These are phyloP conservation scores for Ailurus styani DNA, from an alignment of 2,113 vertebrate species.

Conservation along the genomic window DNA sequence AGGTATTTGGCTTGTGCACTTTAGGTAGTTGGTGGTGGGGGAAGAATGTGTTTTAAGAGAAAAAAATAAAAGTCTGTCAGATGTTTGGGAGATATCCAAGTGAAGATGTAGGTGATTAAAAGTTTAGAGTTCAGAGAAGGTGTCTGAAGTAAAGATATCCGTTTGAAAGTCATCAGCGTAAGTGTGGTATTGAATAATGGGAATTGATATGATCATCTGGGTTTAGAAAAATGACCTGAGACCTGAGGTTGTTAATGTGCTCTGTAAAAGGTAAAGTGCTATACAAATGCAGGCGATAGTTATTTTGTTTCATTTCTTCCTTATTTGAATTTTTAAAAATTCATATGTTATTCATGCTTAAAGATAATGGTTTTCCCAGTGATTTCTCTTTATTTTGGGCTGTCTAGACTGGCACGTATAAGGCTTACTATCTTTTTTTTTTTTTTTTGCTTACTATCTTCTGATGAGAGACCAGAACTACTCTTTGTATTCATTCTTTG, in stretches of 20 bases:
- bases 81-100: neutral
- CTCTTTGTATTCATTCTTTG: constrained; percentile 5
- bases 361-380: neutral
- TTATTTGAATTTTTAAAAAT: neutral
- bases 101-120: neutral
- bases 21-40: neutral
- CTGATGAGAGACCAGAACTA: neutral
- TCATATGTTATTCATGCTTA: neutral
- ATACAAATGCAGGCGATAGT: neutral
- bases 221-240: neutral
- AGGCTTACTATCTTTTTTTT: neutral
- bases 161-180: neutral
- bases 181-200: neutral
- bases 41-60: neutral
- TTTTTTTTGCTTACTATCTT: neutral
- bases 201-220: neutral
- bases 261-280: neutral
- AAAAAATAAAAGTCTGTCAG: neutral
- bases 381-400: neutral
- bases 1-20: neutral
- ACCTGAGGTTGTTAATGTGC: neutral
- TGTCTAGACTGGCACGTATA: neutral
- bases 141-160: neutral
- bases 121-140: neutral
- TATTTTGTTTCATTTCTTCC: neutral